A percentile compares a stretch with the other conserved stretches of the same genome.
Evolutionary conservation across 2,888 invertebrate genomes (phyloP).

Genomic region (Lamellibrachia columna): DNA sequence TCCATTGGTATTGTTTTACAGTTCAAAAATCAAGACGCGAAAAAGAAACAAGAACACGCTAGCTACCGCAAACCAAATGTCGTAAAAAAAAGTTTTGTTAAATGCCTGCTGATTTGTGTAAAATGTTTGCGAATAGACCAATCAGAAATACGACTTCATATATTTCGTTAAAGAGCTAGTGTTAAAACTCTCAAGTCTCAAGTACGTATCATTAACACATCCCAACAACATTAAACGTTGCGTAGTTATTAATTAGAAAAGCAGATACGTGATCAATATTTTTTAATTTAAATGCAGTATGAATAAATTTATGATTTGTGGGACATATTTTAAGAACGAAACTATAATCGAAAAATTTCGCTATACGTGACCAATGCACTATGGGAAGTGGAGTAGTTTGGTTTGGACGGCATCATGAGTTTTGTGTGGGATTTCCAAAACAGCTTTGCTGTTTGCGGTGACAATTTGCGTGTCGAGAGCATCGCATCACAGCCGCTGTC

Average conservation of each 20-base stretch:
- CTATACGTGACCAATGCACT: conserved; percentile 18
- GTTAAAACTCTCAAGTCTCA: background rate
- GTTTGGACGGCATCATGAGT: conserved; percentile 26
- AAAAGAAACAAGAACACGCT: background rate
- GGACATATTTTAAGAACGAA: background rate
- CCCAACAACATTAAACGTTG: background rate
- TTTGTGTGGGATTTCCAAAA: conserved; percentile 25
- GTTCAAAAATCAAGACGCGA: background rate
- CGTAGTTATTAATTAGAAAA: background rate
- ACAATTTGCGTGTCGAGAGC: background rate
- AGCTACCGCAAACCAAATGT: background rate
- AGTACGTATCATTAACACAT: background rate
- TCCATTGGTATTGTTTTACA: background rate
- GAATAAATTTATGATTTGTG: background rate
- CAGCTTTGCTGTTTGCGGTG: conserved; percentile 26
- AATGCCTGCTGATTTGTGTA: background rate
- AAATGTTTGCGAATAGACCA: background rate
- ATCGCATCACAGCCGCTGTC: conserved; percentile 11
- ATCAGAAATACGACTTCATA: background rate
- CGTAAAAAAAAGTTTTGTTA: background rate
- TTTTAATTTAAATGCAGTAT: background rate
- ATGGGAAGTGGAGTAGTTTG: conserved; percentile 34
- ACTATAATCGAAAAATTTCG: conserved; percentile 13
- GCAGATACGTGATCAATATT: background rate
- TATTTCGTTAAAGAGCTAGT: background rate